Base-by-base conservation (phyloP, 2,888 invertebrate species). In the Heliothis peltigera region DNA sequence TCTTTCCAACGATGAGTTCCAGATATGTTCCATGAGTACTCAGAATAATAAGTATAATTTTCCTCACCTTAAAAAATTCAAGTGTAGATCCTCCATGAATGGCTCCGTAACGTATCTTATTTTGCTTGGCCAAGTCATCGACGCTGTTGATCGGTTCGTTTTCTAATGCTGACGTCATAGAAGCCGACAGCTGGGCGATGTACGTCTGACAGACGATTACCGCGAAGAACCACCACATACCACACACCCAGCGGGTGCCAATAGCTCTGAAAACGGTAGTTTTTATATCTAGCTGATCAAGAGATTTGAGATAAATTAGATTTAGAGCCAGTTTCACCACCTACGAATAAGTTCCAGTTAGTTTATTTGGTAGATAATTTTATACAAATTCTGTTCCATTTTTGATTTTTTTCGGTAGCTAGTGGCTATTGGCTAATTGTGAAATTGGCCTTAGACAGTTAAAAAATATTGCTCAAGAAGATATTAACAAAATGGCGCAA, bases 161-260 rank as follows among this genome's bases (percentile, higher is more conserved):
- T 96, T 97, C 97, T 58, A 98, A 94, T 15, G 98, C 98, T 74
- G 97, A 97, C 1, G 98, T 98, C 79, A 99, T 96, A 81, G 98
- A 98, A 1, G 99, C 99, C 1, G 99, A 98, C 84, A 99, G 95
- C 91, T 99, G 98, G 64, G 99, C 99, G 7, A 98, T 99, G 91
- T 99, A 99, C 8, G 98, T 98, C 63, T 98, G 98, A 71, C 98
- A 97, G 95, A 99, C 98, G 86, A 98, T 98, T 64, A 98, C 95
- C 0, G 98, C 98, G 89, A 98, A 98, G 91, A 98, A 98, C 98
- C 98, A 98, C 98, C 98, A 98, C 96, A 98, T 97, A 1, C 97
- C 97, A 15, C 98, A 98, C 0, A 98, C 97, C 95, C 98, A 97
- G 44, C 99, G 95, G 0, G 98, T 98, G 0, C 98, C 98, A 39